A percentile compares a stretch with the other conserved stretches of the same genome.
phyloP scores from a whole-genome alignment of 2,113 vertebrate genomes.

The Catagonus wagneri region DNA sequence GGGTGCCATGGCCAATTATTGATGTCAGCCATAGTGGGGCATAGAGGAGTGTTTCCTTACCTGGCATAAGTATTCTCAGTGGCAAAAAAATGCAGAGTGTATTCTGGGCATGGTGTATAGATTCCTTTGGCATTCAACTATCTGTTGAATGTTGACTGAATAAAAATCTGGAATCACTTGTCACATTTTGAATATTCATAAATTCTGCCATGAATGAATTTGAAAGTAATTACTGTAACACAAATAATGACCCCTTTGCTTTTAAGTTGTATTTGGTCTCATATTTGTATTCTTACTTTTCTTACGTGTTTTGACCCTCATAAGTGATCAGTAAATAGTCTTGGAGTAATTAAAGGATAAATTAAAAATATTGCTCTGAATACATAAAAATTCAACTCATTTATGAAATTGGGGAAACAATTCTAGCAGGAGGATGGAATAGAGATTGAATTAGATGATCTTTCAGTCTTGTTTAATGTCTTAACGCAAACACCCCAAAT shows the following conservation, averaged over 20 bases:
- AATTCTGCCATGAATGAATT: constrained; percentile 15
- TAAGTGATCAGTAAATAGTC: neutral
- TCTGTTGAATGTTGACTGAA: constrained; percentile 57
- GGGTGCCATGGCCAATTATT: neutral
- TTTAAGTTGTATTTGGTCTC: constrained; percentile 39
- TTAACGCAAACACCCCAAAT: neutral
- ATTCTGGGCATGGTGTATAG: constrained; percentile 40
- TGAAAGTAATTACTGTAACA: constrained; percentile 15
- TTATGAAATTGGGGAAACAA: neutral
- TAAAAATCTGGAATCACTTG: constrained; percentile 33
- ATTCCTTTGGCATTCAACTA: constrained; percentile 44
- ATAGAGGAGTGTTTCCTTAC: neutral
- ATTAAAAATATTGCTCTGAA: neutral
- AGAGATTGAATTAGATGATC: neutral
- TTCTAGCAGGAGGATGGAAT: neutral
- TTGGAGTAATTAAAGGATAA: constrained; percentile 14
- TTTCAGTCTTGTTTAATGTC: constrained; percentile 14
- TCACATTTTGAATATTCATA: constrained; percentile 45
- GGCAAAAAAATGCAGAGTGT: constrained; percentile 33
- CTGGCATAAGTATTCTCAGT: neutral
- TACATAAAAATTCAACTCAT: neutral
- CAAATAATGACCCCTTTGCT: neutral
- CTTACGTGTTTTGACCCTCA: neutral
- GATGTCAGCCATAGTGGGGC: neutral
- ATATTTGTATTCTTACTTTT: neutral